Base-by-base conservation (phyloP, 2,888 invertebrate genomes). In the Caradrina kadenii region DNA sequence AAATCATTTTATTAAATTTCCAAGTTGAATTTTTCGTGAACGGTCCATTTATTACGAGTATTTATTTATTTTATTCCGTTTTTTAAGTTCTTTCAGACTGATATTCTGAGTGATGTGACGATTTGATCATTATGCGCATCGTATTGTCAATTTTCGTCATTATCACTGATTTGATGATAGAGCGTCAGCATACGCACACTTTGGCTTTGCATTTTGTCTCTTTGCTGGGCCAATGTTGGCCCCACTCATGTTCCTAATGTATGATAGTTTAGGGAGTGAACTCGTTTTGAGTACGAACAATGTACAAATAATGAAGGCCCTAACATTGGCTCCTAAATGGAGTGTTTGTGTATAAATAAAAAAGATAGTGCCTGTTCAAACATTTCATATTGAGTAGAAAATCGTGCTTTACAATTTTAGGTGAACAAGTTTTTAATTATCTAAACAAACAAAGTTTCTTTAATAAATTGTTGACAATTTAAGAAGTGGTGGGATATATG, bases 1-100 rank as follows among this genome's bases (percentile, higher is more conserved):
- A 90, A 90, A 88, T 81, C 68, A 83, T 88, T 91, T 88, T 89
- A 86, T 90, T 89, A 88, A 88, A 88, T 86, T 88, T 87, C 76
- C 89, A 87, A 88, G 87, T 87, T 88, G 79, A 86, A 76, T 66
- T 71, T 81, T 88, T 86, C 84, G 83, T 87, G 80, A 72, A 87
- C 76, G 84, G 88, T 91, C 89, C 90, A 88, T 89, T 89, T 87
- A 87, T 84, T 83, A 85, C 74, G 84, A 83, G 83, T 88, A 86
- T 87, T 87, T 88, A 84, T 86, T 83, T 77, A 26, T n/a, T 82
- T 84, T 77, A 80, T 79, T 83, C 76, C 66, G 79, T 73, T 62
- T 74, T 53, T 56, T 84, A 81, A 69, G 82, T 85, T 80, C 71
- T 82, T 78, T 82, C 84, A 83, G 89, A 88, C 89, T 88, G 89